A percentile compares a stretch with the other conserved stretches of the same genome.
phyloP scores from a whole-genome alignment of 2,888 invertebrate species.

The Hartigia nigra region DNA sequence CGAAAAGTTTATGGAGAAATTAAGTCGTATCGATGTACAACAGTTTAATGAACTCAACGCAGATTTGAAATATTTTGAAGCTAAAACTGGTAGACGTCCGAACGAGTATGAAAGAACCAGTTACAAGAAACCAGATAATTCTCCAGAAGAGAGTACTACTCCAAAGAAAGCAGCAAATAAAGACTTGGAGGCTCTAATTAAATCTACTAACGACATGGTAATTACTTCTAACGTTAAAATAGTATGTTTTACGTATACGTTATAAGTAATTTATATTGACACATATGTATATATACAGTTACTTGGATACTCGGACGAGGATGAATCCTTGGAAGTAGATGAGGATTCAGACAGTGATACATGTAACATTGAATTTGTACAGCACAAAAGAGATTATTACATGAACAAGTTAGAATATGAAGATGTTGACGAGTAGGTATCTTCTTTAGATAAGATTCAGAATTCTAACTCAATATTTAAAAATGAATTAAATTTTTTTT shows the following conservation, averaged over 20 bases:
- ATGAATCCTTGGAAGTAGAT: slow-evolving; percentile 45
- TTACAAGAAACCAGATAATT: slow-evolving; percentile 64
- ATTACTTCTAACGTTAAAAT: slow-evolving; percentile 28
- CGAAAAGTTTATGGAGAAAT: slow-evolving; percentile 83
- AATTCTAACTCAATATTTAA: neutral
- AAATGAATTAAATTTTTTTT: slow-evolving; percentile 39
- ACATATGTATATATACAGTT: slow-evolving; percentile 35
- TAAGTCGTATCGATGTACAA: slow-evolving; percentile 79
- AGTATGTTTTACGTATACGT: neutral
- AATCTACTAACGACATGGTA: slow-evolving; percentile 74
- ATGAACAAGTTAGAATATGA: slow-evolving; percentile 86
- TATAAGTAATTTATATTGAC: slow-evolving; percentile 4
- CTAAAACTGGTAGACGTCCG: slow-evolving; percentile 77
- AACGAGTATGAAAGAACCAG: slow-evolving; percentile 63
- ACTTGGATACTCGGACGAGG: slow-evolving; percentile 43
- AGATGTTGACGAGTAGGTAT: slow-evolving; percentile 80
- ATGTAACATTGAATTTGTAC: slow-evolving; percentile 80
- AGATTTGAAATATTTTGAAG: slow-evolving; percentile 86
- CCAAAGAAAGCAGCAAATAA: slow-evolving; percentile 46
- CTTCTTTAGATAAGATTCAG: slow-evolving; percentile 9
- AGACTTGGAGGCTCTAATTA: slow-evolving; percentile 73
- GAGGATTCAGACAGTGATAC: slow-evolving; percentile 61
- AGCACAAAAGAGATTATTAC: slow-evolving; percentile 92
- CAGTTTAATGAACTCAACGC: slow-evolving; percentile 81
- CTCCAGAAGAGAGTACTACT: slow-evolving; percentile 33